Evolutionary conservation across 1,140 invertebrate species (phyloP).

Genomic region (Heterodera carotae): DNA sequence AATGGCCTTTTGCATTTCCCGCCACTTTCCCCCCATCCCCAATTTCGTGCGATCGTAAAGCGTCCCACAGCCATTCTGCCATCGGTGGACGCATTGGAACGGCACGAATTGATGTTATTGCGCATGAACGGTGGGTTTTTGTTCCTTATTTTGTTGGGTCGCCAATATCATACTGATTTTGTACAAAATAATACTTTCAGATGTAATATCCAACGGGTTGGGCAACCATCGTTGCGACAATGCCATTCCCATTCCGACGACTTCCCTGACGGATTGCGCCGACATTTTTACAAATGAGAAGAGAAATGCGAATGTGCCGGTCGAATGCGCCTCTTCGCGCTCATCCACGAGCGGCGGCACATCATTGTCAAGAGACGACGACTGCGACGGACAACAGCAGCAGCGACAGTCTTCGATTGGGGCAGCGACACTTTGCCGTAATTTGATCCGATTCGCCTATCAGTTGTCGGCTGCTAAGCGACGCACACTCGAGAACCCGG

Average conservation of each 20-base stretch:
- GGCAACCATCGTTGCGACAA: neutral
- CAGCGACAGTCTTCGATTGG: slow-evolving; percentile 49
- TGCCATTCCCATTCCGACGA: neutral
- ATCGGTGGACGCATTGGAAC: slow-evolving; percentile 77
- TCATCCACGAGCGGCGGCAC: neutral
- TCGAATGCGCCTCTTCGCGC: neutral
- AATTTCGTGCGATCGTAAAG: slow-evolving; percentile 9
- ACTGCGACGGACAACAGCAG: neutral
- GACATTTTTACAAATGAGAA: neutral
- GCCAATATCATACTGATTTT: neutral
- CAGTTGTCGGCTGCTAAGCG: slow-evolving; percentile 74
- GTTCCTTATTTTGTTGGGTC: neutral
- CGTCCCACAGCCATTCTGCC: slow-evolving; percentile 69
- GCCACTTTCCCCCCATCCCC: slow-evolving; percentile 22
- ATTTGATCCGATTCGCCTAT: slow-evolving; percentile 77
- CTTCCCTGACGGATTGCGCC: neutral
- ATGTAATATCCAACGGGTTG: slow-evolving; percentile 75
- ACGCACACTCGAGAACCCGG: slow-evolving; percentile 78
- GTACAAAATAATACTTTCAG: slow-evolving; percentile 60
- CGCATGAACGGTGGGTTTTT: slow-evolving; percentile 71
- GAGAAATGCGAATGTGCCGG: neutral
- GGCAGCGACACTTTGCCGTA: slow-evolving; percentile 71
- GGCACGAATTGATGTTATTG: slow-evolving; percentile 78
- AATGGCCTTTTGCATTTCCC: slow-evolving; percentile 19
- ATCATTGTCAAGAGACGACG: neutral